These are phyloP conservation scores for Ataeniobius toweri DNA, from an alignment of 2,797 vertebrate species.

Conservation along the genomic window DNA sequence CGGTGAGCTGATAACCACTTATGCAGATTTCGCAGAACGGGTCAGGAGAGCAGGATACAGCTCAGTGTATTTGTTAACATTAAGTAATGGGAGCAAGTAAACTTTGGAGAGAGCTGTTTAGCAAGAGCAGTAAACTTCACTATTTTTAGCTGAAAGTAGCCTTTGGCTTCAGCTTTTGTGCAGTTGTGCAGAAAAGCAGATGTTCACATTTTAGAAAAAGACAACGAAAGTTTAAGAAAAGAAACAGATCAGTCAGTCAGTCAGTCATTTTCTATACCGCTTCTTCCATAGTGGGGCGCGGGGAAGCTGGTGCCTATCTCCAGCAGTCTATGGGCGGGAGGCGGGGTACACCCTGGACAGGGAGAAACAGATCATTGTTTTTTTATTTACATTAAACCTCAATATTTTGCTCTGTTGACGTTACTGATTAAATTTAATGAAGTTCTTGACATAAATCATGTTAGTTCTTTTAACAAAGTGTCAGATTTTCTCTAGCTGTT, in stretches of 20 bases:
- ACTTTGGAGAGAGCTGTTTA: conserved; percentile 12
- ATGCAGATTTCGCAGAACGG: conserved; percentile 21
- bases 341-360: too few relatives aligned
- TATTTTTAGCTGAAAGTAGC: background rate
- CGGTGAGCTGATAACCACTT: conserved; percentile 31
- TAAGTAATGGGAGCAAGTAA: background rate
- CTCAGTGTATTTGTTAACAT: conserved; percentile 13
- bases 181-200: background rate
- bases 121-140: background rate
- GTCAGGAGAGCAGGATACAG: conserved; percentile 10
- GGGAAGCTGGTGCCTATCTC: too few relatives aligned
- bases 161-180: background rate
- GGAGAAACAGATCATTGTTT: background rate
- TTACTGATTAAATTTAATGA: background rate
- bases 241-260: background rate
- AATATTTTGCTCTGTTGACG: background rate
- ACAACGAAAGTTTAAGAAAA: background rate
- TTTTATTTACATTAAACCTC: background rate
- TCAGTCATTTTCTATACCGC: too few relatives aligned
- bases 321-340: too few relatives aligned
- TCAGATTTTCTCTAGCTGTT: background rate
- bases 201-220: background rate
- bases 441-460: background rate
- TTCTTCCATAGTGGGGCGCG: too few relatives aligned
- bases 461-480: background rate